phyloP scores from a whole-genome alignment of 2,888 invertebrate genomes.

The Ophion costatus region DNA sequence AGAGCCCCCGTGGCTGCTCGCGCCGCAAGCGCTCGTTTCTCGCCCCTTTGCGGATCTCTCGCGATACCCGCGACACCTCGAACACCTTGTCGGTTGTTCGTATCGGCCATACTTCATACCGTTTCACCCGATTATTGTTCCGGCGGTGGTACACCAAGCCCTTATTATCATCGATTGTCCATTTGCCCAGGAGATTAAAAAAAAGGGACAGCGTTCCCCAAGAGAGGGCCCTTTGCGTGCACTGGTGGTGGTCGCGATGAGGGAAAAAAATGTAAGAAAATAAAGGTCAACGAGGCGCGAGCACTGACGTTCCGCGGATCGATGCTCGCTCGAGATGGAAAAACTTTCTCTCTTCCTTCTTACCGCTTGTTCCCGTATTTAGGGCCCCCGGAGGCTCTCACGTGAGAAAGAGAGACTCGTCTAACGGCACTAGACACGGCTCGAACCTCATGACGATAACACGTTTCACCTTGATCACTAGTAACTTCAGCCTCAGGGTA shows the following conservation, averaged over 20 bases:
- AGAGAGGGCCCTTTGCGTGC: background rate
- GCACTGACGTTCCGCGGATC: constrained; percentile 4
- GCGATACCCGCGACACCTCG: constrained; percentile 80
- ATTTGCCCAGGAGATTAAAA: background rate
- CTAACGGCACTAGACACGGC: constrained; percentile 49
- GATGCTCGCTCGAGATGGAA: constrained; percentile 51
- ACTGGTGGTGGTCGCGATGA: constrained; percentile 1
- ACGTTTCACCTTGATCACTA: constrained; percentile 46
- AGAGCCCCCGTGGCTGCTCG: constrained; percentile 80
- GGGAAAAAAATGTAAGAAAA: background rate
- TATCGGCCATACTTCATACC: constrained; percentile 83
- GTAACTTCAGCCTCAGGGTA: constrained; percentile 10
- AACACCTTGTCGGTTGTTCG: constrained; percentile 80
- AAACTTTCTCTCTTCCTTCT: constrained; percentile 69
- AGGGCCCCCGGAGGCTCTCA: constrained; percentile 19
- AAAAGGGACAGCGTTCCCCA: background rate
- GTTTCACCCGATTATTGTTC: constrained; percentile 68
- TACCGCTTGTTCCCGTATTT: constrained; percentile 53
- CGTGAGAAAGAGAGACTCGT: constrained; percentile 31
- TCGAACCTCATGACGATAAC: constrained; percentile 41
- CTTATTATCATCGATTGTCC: constrained; percentile 13
- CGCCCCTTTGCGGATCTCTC: constrained; percentile 78
- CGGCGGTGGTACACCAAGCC: constrained; percentile 26
- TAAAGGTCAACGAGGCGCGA: background rate
- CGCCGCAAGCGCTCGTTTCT: constrained; percentile 82